Conservation (phyloP, 2,113 vertebrate genomes). For the Rynchops niger region DNA sequence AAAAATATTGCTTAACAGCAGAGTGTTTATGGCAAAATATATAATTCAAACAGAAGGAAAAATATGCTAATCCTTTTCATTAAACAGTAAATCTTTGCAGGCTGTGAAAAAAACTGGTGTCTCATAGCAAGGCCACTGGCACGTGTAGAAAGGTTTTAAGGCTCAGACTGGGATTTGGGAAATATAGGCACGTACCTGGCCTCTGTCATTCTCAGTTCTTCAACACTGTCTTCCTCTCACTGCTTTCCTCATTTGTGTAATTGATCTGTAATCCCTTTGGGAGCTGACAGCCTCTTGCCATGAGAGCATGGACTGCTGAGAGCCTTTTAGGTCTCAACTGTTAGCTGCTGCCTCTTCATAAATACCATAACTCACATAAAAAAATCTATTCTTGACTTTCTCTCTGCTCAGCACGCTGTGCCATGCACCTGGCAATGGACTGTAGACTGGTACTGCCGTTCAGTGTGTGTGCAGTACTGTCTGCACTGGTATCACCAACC, state of each 20-base stretch:
- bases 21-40: background rate
- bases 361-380: background rate
- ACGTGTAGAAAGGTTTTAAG: background rate
- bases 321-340: background rate
- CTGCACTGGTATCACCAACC: background rate
- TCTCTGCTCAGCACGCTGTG: background rate
- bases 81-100: background rate
- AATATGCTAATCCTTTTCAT: background rate
- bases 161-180: background rate
- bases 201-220: background rate
- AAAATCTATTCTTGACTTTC: background rate
- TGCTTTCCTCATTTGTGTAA: background rate
- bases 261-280: background rate
- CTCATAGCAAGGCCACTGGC: background rate
- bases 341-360: background rate
- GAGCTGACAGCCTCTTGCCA: background rate
- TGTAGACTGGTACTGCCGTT: fast-evolving
- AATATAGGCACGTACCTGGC: background rate
- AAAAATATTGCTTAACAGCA: background rate
- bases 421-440: background rate
- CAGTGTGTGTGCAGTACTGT: fast-evolving
- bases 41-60: background rate
- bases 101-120: background rate
- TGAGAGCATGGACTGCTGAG: background rate
- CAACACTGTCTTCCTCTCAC: background rate